Percentiles rank a stretch among this genome's conserved stretches.
These are phyloP conservation scores for Agrilus cyanescens DNA, from an alignment of 2,888 invertebrate species.

Conservation along the genomic window DNA sequence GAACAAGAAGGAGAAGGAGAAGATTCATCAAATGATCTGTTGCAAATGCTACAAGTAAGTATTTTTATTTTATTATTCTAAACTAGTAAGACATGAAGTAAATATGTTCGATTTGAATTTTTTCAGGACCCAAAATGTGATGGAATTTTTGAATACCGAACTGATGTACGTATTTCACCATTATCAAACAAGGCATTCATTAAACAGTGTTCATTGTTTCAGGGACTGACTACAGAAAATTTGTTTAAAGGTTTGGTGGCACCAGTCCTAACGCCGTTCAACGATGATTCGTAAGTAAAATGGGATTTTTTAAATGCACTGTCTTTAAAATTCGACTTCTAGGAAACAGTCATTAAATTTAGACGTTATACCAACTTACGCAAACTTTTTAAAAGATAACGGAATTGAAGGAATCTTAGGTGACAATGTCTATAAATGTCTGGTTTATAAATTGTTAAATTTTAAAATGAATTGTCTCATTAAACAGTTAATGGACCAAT, in stretches of 20 bases:
- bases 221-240: constrained; percentile 21
- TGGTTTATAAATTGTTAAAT: background rate
- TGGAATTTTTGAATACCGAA: no score
- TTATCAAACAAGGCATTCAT: no score
- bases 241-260: constrained; percentile 53
- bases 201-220: no score
- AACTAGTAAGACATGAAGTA: no score
- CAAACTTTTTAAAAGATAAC: constrained; percentile 45
- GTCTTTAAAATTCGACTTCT: constrained; percentile 4
- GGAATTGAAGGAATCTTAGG: constrained; percentile 58
- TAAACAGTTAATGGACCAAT: constrained; percentile 64
- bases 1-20: constrained; percentile 1
- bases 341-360: constrained; percentile 22
- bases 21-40: background rate
- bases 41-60: background rate
- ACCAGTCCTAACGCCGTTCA: constrained; percentile 60
- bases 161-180: no score
- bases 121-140: no score
- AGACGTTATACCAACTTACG: constrained; percentile 42
- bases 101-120: no score
- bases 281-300: constrained; percentile 40
- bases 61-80: no score
- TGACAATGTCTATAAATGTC: constrained; percentile 26
- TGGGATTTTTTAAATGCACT: no score
- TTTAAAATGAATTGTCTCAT: constrained; percentile 1